phyloP scores from a whole-genome alignment of 2,888 invertebrate species.

The Macrophya alboannulata region DNA sequence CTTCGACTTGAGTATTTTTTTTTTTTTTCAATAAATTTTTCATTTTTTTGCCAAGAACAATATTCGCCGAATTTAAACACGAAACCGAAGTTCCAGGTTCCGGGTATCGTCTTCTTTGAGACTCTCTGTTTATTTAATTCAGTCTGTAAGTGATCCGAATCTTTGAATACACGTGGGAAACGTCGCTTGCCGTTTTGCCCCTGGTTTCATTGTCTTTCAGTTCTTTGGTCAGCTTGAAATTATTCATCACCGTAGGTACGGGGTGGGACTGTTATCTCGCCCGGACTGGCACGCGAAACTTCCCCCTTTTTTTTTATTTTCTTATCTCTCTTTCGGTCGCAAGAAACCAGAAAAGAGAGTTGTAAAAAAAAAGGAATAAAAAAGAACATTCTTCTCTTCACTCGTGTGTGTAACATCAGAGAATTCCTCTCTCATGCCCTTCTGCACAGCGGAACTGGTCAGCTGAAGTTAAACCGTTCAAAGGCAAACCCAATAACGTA shows the following conservation, averaged over 20 bases:
- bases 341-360: neutral
- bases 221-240: conserved; percentile 50
- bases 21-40: neutral
- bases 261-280: conserved; percentile 40
- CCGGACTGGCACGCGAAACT: conserved; percentile 32
- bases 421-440: neutral
- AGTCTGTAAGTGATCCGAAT: neutral
- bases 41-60: neutral
- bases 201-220: conserved; percentile 47
- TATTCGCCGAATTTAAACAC: neutral
- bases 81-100: neutral
- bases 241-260: conserved; percentile 45
- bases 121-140: conserved; percentile 5
- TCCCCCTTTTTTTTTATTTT: neutral
- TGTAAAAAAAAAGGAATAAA: neutral
- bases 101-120: neutral
- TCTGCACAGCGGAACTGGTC: neutral
- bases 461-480: neutral
- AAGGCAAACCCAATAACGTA: neutral
- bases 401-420: neutral
- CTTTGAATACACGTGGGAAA: conserved; percentile 35
- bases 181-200: conserved; percentile 13
- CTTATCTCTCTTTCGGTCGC: conserved; percentile 3
- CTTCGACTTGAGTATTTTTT: neutral
- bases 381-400: neutral